Percentiles rank a stretch among this genome's conserved stretches.
Evolutionary conservation across 2,113 vertebrate genomes (phyloP).

Genomic region (Salminus brasiliensis): DNA sequence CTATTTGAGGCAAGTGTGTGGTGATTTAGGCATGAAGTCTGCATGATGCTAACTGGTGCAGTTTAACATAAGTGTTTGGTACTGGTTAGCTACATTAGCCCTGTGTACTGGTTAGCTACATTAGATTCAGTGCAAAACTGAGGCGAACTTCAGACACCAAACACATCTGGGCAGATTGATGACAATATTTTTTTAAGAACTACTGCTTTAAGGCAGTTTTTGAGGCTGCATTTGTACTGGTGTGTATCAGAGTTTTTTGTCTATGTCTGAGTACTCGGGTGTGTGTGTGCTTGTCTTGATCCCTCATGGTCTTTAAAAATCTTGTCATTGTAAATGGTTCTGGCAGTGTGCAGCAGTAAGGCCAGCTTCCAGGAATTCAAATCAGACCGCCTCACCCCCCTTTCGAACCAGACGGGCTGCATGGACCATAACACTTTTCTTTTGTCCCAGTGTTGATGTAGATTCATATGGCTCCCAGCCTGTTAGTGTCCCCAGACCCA

Average conservation of each 20-base stretch:
- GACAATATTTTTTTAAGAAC: neutral
- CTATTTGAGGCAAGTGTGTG: neutral
- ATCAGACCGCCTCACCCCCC: constrained; percentile 72
- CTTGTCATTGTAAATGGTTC: constrained; percentile 73
- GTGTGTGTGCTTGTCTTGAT: constrained; percentile 41
- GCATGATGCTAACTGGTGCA: too few relatives aligned
- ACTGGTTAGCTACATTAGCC: too few relatives aligned
- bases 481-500: constrained; percentile 61
- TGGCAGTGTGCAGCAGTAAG: constrained; percentile 62
- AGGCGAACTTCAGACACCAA: too few relatives aligned
- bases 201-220: neutral
- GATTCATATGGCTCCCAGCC: constrained; percentile 65
- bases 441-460: constrained; percentile 40
- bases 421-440: constrained; percentile 62
- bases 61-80: too few relatives aligned
- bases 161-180: too few relatives aligned
- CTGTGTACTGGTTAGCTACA: too few relatives aligned
- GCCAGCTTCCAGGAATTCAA: constrained; percentile 69
- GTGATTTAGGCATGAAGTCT: neutral
- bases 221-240: neutral
- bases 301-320: constrained; percentile 65
- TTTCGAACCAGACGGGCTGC: constrained; percentile 59
- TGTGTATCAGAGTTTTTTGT: neutral
- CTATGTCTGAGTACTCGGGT: neutral
- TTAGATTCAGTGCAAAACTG: too few relatives aligned